Evolutionary conservation across 2,113 vertebrate genomes (phyloP).

Genomic region (Himantopus leucocephalus): DNA sequence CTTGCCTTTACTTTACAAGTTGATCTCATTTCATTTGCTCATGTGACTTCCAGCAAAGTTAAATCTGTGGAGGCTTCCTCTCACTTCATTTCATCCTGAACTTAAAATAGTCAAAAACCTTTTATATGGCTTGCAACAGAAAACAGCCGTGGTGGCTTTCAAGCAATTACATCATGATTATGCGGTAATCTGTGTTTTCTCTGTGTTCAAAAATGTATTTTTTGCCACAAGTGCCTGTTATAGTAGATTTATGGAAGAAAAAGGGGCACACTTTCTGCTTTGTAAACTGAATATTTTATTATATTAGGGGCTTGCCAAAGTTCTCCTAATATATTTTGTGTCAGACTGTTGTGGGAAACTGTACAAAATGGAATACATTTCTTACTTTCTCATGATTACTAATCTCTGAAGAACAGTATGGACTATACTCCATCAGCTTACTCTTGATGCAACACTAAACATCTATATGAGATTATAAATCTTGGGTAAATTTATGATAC

Average conservation of each 20-base stretch:
- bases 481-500: not conserved
- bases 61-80: constrained; percentile 62
- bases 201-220: constrained; percentile 21
- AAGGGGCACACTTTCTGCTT: not conserved
- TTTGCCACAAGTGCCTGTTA: constrained; percentile 40
- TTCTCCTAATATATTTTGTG: constrained; percentile 30
- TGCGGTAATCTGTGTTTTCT: constrained; percentile 47
- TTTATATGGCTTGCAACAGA: constrained; percentile 31
- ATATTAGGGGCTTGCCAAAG: constrained; percentile 28
- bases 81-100: constrained; percentile 54
- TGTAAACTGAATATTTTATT: constrained; percentile 53
- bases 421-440: not conserved
- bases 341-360: constrained; percentile 36
- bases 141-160: constrained; percentile 43
- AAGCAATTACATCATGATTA: constrained; percentile 58
- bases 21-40: constrained; percentile 58
- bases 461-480: not conserved
- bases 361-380: not conserved
- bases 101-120: constrained; percentile 45
- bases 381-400: constrained; percentile 35
- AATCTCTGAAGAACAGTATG: not conserved
- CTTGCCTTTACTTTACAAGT: constrained; percentile 30
- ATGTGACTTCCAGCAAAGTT: constrained; percentile 67
- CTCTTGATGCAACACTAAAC: not conserved
- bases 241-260: constrained; percentile 36